Base-by-base conservation (phyloP, 92 coral and sea anemone species). In the Desmophyllum pertusum region DNA sequence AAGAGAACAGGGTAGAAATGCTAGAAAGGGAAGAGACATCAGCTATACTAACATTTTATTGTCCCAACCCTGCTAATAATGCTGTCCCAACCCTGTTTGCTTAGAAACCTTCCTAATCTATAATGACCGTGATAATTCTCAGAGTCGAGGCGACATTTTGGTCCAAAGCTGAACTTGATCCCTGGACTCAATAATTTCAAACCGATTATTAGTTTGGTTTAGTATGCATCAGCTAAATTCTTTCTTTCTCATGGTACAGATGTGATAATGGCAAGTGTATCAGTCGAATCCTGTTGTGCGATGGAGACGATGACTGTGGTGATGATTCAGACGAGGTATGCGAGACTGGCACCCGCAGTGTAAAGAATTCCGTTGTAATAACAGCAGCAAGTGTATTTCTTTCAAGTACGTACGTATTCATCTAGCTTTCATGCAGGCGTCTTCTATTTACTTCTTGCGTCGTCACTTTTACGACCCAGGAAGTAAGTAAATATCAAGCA, bases 221-320 rank as follows among this genome's bases (percentile, higher is more conserved):
- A 48, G 52, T 3, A 21, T 0, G 53, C 53, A 17, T 14, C 53
- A 48, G 18, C 10, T 45, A 45, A 45, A 45, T 39, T 77, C 7
- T 13, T 59, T 39, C 17, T 29, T 29, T 83, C 50, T 77, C 62
- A 36, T 86, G 83, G 75, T 81, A 59, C 90, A 81, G 81, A 27
- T 94, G 98, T 65, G 27, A 68, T 43, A 94, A 87, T 71, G 93
- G 93, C 78, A 89, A 87, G 79, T 95, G 98, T 65, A 95, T 90
- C 39, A 87, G 74, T 61, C 77, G 21, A 64, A 78, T 75, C 38
- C 66, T 88, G 33, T 83, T 86, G 19, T 95, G 98, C 51, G 98
- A 95, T 77, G 97, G 98, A 18, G 95, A 85, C 41, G 92, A 95
- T 57, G 98, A 95, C 67, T 95, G 98, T 27, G 95, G 90, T 21